Base-by-base conservation (phyloP, 2,797 vertebrate species). In the Galaxias olidus region DNA sequence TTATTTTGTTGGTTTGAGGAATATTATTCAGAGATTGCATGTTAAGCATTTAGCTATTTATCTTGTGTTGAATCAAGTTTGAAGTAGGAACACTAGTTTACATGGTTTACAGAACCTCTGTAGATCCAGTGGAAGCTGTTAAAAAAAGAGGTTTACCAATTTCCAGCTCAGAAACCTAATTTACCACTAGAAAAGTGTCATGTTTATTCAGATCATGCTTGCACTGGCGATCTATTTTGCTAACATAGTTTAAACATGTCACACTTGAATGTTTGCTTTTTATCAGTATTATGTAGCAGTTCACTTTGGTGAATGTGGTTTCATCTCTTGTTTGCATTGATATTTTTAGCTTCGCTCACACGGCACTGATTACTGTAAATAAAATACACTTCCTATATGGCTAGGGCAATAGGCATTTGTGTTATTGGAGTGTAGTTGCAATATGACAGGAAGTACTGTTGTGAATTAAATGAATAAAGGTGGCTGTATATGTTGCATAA, bases 401-500 rank as follows among this genome's bases (percentile, higher is more conserved):
- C 30, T 78, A 62, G 67, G 59, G 61, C 73, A 61, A 53, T 49
- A 63, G 70, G 78, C 5, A 56, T 76, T 69, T 77, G 75, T 82
- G 59, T 49, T 79, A 14, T 59, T 79, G 69, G 64, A 61, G 58
- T 65, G 44, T 20, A 42, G 49, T 59, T 61, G 59, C 44, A 4
- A 18, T 1, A 12, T 52, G 61, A 54, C 69, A 8, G 65, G 17
- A 61, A 10, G 61, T 13, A 56, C 72, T 77, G 66, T 72, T 80
- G 65, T 84, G 84, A 75, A 82, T 64, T 72, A 77, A 42, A 51
- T 80, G 77, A 72, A 41, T 65, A 68, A 58, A 74, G 5, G 78
- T 80, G 75, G 86, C 85, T 90, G 83, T 88, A 86, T 51, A 87
- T 87, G 77, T 64, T 73, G 88, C 86, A 86, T 88, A 56, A 69